Base-by-base conservation (phyloP, 92 coral and sea anemone genomes). In the Palythoa caribaeorum region DNA sequence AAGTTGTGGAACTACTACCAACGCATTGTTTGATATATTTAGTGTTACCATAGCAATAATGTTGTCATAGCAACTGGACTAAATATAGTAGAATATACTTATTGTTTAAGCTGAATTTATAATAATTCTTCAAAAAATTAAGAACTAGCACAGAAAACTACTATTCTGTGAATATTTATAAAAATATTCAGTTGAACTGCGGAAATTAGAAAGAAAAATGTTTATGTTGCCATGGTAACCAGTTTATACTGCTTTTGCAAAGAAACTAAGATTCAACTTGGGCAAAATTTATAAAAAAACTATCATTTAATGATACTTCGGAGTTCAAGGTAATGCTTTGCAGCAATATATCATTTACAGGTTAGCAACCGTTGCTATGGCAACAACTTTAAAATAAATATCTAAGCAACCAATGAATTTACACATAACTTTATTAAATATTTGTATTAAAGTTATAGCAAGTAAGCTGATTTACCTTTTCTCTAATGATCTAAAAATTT, bases 321-420 rank as follows among this genome's bases (percentile, higher is more conserved):
- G 76, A 71, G 76, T 73, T 73, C 55, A 73, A 13, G 77, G 77
- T 13, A 73, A 73, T 73, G 77, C 77, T 73, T 73, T 73, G 77
- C 10, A 44, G 9, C 77, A 73, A 73, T 73, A 73, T 73, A 73
- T 11, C 51, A 13, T 73, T 73, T 35, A 73, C 53, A 73, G 54
- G 77, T 38, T 73, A 73, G 76, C 6, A 28, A 28, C 28, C 28
- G 28, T 28, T 28, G 28, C 28, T 28, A 28, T 28, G 28, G 28
- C 28, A 28, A 28, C 28, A 28, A 28, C 28, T 28, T 28, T 28
- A 28, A 28, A 28, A 28, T 28, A 28, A 28, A 28, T 28, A 28
- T 28, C 28, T 28, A 28, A 28, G 28, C 28, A 28, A 28, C 28
- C 28, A 28, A 28, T 28, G 28, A 28, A 28, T 28, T 28, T 28